Evolutionary conservation across 2,113 vertebrate species (phyloP).

Genomic region (Probosciger aterrimus): DNA sequence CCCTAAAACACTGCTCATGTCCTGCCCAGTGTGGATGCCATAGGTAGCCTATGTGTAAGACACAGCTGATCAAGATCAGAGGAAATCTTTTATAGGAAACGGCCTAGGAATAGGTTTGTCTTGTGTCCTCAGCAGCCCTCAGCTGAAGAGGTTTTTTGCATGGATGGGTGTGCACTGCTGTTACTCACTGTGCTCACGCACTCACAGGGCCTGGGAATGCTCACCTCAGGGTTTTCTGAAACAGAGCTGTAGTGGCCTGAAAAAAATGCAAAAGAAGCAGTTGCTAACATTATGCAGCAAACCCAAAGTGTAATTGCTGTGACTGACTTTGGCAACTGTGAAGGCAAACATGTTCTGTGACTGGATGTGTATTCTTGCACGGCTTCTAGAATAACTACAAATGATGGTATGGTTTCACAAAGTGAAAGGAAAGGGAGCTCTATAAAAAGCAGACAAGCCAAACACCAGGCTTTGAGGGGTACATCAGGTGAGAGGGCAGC

Average conservation of each 20-base stretch:
- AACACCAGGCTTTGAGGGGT: not conserved
- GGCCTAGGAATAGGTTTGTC: not conserved
- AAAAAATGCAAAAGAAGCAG: not conserved
- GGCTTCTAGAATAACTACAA: not conserved
- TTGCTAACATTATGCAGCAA: not conserved
- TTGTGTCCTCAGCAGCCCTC: not conserved
- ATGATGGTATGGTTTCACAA: not conserved
- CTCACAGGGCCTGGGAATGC: accelerated
- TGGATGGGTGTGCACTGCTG: not conserved
- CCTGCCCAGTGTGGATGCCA: not conserved
- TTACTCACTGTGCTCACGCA: not conserved
- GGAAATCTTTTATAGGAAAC: not conserved
- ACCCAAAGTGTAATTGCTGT: not conserved
- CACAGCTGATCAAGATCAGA: not conserved
- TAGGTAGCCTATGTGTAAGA: not conserved
- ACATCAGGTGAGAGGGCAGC: not conserved
- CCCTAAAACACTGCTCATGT: not conserved
- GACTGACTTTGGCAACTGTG: not conserved
- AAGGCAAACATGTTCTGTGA: not conserved
- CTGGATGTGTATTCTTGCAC: accelerated
- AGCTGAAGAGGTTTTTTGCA: not conserved
- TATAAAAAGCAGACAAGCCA: not conserved
- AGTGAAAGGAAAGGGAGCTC: not conserved
- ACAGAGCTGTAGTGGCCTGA: not conserved
- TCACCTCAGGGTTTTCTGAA: not conserved